phyloP scores from a whole-genome alignment of 2,888 invertebrate species.

The Leptura quadrifasciata region DNA sequence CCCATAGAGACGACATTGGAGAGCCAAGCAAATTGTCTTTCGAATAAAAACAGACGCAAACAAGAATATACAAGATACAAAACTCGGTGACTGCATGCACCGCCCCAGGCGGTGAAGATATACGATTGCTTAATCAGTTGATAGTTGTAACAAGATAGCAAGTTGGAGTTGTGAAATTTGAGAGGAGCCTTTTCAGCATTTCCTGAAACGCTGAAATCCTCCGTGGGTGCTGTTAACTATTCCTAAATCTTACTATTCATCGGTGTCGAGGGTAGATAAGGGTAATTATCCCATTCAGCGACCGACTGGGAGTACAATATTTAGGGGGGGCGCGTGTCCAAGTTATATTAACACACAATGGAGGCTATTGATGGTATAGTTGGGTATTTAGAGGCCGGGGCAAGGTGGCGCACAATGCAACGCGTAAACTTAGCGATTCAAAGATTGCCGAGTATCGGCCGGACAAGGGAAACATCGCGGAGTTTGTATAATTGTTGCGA shows the following conservation, averaged over 20 bases:
- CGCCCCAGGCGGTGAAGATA: constrained; percentile 1
- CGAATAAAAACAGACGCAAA: constrained; percentile 7
- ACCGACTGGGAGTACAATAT: constrained; percentile 16
- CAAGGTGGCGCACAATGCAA: neutral
- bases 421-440: neutral
- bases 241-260: constrained; percentile 17
- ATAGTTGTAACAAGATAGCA: constrained; percentile 7
- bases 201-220: constrained; percentile 15
- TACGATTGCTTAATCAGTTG: neutral
- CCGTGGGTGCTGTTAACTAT: neutral
- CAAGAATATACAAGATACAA: neutral
- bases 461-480: neutral
- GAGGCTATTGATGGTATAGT: constrained; percentile 19
- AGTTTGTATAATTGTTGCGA: no score
- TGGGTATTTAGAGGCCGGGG: neutral
- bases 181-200: constrained; percentile 3
- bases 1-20: neutral
- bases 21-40: neutral
- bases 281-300: constrained; percentile 22
- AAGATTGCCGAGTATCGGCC: neutral
- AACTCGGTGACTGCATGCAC: neutral
- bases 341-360: constrained; percentile 22
- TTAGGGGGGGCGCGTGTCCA: neutral
- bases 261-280: constrained; percentile 24
- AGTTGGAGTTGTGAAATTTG: constrained; percentile 9